These are phyloP conservation scores for Dinothrombium tinctorium DNA, from an alignment of 1,140 invertebrate species.

Conservation along the genomic window DNA sequence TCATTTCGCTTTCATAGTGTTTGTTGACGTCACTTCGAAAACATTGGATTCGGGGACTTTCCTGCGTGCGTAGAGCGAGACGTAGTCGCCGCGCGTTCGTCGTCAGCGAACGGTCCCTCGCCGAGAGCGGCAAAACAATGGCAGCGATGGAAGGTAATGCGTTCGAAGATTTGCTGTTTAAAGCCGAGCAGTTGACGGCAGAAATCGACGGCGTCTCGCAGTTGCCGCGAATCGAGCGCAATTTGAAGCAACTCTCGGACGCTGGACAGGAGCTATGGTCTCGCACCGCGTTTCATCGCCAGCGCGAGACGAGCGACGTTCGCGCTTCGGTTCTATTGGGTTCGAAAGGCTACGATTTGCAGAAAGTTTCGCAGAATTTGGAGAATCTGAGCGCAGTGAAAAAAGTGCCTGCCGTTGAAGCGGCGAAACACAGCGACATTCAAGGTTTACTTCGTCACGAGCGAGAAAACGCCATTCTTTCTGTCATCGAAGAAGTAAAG, in stretches of 20 bases:
- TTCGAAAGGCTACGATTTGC: slow-evolving; percentile 69
- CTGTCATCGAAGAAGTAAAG: slow-evolving; percentile 66
- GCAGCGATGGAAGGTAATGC: slow-evolving; percentile 6
- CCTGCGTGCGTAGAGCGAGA: no score
- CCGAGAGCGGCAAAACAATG: no score
- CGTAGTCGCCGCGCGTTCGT: no score
- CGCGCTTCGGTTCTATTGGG: slow-evolving; percentile 80
- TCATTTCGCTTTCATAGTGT: no score
- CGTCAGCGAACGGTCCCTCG: no score
- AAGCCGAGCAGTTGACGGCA: slow-evolving; percentile 66
- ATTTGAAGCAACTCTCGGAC: slow-evolving; percentile 67
- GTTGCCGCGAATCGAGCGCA: slow-evolving; percentile 49
- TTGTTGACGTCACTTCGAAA: no score
- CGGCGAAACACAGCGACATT: slow-evolving; percentile 46
- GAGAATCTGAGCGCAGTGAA: slow-evolving; percentile 51
- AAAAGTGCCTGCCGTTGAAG: slow-evolving; percentile 31
- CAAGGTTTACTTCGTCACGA: slow-evolving; percentile 67
- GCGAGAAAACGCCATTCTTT: slow-evolving; percentile 72
- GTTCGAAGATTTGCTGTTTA: slow-evolving; percentile 59
- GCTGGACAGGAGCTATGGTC: slow-evolving; percentile 70
- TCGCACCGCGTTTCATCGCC: slow-evolving; percentile 40
- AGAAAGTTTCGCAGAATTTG: slow-evolving; percentile 69
- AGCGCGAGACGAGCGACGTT: slow-evolving; percentile 44
- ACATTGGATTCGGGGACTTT: no score
- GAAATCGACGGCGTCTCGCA: slow-evolving; percentile 71